phyloP scores from a whole-genome alignment of 2,113 vertebrate species.

The Nerophis lumbriciformis region DNA sequence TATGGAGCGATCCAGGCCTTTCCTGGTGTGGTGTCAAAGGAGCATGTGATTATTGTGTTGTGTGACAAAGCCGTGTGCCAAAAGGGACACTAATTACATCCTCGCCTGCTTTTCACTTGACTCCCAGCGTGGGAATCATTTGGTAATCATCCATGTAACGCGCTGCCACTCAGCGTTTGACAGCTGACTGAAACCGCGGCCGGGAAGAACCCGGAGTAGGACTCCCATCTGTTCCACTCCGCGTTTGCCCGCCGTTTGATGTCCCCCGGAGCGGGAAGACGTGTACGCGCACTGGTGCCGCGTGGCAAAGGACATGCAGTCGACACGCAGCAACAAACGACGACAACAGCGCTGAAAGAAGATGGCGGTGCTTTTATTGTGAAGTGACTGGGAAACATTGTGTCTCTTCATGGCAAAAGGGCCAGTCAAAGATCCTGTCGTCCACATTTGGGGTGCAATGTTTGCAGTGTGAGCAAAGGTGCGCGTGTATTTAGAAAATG shows the following conservation, averaged over 20 bases:
- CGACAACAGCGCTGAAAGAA: no score
- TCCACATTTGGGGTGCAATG: no score
- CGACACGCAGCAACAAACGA: neutral
- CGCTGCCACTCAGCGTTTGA: constrained; percentile 70
- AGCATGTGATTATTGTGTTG: constrained; percentile 65
- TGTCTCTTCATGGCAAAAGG: no score
- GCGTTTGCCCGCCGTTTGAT: constrained; percentile 14
- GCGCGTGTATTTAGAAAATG: no score
- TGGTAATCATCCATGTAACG: constrained; percentile 74
- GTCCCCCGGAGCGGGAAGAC: constrained; percentile 1
- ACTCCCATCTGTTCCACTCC: constrained; percentile 43
- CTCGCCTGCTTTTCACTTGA: constrained; percentile 64
- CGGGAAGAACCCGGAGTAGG: constrained; percentile 30
- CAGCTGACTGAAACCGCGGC: constrained; percentile 66
- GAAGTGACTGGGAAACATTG: no score
- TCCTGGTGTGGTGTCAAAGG: constrained; percentile 58
- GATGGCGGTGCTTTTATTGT: no score
- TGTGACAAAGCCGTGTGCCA: constrained; percentile 65
- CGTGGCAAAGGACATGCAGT: neutral
- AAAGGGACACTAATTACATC: constrained; percentile 64
- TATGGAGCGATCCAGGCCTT: constrained; percentile 43
- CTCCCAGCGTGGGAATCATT: constrained; percentile 64
- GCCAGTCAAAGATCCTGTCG: no score
- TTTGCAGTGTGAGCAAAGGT: no score
- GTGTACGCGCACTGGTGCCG: neutral